These are phyloP conservation scores for Thunnus albacares DNA, from an alignment of 2,797 vertebrate species.

Conservation along the genomic window DNA sequence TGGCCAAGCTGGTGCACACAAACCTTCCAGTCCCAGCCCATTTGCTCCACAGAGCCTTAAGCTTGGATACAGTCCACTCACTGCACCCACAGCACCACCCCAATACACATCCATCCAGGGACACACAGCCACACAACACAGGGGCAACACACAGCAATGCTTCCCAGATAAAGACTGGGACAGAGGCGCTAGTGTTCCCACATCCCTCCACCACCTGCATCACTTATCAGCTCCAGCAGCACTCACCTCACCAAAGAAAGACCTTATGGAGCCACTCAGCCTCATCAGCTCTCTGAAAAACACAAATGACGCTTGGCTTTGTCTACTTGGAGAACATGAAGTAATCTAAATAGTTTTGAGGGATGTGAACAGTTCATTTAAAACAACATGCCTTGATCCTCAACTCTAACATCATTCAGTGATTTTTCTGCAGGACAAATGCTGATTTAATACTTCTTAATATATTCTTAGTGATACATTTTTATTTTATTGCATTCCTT, in stretches of 20 bases:
- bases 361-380: not conserved
- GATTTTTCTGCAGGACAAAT: conserved; percentile 25
- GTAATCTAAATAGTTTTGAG: not conserved
- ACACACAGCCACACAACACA: conserved; percentile 41
- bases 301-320: conserved; percentile 25
- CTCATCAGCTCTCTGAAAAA: conserved; percentile 37
- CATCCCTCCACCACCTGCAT: conserved; percentile 72
- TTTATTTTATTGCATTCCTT: conserved; percentile 17
- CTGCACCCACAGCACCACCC: conserved; percentile 17
- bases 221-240: conserved; percentile 67
- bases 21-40: conserved; percentile 30
- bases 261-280: conserved; percentile 41
- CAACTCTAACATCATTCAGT: not conserved
- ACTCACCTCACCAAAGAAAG: conserved; percentile 52
- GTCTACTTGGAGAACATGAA: conserved; percentile 17
- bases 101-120: conserved; percentile 1
- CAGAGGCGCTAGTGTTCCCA: conserved; percentile 72
- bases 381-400: conserved; percentile 11
- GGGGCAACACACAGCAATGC: conserved; percentile 52
- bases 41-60: conserved; percentile 48
- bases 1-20: conserved; percentile 38
- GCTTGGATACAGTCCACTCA: conserved; percentile 56
- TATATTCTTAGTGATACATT: not conserved
- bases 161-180: conserved; percentile 64
- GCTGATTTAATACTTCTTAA: conserved; percentile 28